Evolutionary conservation across 2,797 vertebrate species (phyloP).

Genomic region (Gymnocypris eckloni): DNA sequence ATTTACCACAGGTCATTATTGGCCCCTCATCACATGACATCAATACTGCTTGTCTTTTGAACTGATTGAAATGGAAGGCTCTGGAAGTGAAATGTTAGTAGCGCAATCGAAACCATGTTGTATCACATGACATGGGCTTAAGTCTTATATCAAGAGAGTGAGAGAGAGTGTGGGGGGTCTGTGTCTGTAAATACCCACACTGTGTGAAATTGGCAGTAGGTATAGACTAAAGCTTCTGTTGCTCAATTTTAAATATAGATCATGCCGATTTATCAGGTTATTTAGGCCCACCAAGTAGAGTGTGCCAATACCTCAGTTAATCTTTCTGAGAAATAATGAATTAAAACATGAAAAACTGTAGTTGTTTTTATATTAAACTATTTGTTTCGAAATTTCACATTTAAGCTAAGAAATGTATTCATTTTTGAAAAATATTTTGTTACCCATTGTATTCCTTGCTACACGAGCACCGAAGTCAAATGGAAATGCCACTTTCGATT

Average conservation of each 20-base stretch:
- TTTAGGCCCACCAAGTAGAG: neutral
- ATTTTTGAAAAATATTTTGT: neutral
- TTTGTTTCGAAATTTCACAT: neutral
- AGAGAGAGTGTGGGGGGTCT: too few species aligned
- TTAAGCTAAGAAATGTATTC: neutral
- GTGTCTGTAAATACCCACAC: neutral
- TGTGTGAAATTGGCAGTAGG: neutral
- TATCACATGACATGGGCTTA: neutral
- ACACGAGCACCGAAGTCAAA: neutral
- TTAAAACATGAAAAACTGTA: neutral
- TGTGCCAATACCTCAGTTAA: neutral
- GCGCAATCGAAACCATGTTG: neutral
- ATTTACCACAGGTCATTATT: neutral
- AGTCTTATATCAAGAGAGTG: neutral
- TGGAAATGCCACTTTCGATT: neutral
- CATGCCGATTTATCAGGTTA: neutral
- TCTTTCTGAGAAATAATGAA: neutral
- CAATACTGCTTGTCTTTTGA: neutral
- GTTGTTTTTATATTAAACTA: neutral
- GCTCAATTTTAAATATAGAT: neutral
- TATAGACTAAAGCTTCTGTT: neutral
- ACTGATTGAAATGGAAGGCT: neutral
- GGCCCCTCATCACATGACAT: neutral
- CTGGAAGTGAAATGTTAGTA: slow-evolving; percentile 1
- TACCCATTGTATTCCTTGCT: neutral